Conservation (phyloP, 1,140 invertebrate species). For the Drosophila kohkoa region DNA sequence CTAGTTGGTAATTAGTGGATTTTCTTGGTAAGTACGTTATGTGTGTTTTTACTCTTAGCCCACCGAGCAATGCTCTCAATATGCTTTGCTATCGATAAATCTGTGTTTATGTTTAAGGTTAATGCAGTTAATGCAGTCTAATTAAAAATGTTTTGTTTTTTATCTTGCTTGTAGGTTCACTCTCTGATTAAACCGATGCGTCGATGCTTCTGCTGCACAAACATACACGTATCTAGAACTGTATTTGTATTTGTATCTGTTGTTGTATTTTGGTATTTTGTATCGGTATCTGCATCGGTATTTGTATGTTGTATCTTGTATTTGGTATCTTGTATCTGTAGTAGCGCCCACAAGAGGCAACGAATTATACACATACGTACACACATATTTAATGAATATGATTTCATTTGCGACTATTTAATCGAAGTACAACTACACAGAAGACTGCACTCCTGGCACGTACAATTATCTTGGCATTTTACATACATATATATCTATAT, state of each 20-base stretch:
- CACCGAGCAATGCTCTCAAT: conserved; percentile 12
- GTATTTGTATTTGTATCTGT: conserved; percentile 3
- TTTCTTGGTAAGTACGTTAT: conserved; percentile 28
- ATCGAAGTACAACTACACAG: conserved; percentile 19
- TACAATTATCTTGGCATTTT: conserved; percentile 27
- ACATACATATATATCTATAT: background rate
- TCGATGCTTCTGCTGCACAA: background rate
- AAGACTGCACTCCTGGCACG: conserved; percentile 3
- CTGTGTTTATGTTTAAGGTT: conserved; percentile 13
- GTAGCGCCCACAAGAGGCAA: conserved; percentile 32
- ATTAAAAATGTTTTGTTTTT: conserved; percentile 18
- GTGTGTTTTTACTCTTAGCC: conserved; percentile 1
- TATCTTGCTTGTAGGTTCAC: background rate
- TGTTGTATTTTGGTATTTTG: background rate
- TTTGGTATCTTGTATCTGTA: conserved; percentile 7
- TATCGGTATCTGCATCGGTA: conserved; percentile 1
- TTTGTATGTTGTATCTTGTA: conserved; percentile 4
- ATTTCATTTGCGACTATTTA: conserved; percentile 18
- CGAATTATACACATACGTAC: conserved; percentile 15
- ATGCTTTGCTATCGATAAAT: conserved; percentile 11
- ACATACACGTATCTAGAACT: conserved; percentile 48
- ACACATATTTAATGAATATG: conserved; percentile 28
- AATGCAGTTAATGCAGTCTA: conserved; percentile 37
- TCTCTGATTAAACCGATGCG: conserved; percentile 22
- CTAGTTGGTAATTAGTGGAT: conserved; percentile 74